Evolutionary conservation across 2,113 vertebrate genomes (phyloP), one percentile per base, ranked within the genome.

Genomic region (Sapayoa aenigma): DNA sequence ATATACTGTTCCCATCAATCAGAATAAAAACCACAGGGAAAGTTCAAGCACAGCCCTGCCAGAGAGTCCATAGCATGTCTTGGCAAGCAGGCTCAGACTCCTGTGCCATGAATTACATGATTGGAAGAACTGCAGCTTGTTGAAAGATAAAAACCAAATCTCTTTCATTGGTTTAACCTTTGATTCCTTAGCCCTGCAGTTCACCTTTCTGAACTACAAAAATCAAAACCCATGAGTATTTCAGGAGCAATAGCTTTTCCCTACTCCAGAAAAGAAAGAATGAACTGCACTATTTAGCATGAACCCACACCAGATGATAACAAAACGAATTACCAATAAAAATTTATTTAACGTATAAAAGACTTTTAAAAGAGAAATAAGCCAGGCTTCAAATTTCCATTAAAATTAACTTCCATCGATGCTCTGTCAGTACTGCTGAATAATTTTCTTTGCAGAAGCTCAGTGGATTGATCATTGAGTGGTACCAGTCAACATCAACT

Each of bases 301-400:
- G 39, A 89, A 82, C 72, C 46, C 71, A 60, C 9, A 91, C 33
- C 62, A 94, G 71, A 58, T n/a, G 25, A 89, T 79, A 83, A 95
- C 84, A 33, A 95, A 96, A 84, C 76, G 42, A 95, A 95, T 76
- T 93, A 88, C 81, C 63, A 81, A 75, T 92, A 93, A 95, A 94
- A 93, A 68, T 33, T 62, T 89, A 89, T 88, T 94, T 87, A 37
- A 84, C 81, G 56, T 77, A 85, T 60, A 95, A 93, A 90, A 74
- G n/a, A 75, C 60, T 92, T 89, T 94, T 85, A 67, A 89, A 84
- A 73, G 49, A 63, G 28, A 91, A 92, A 85, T 75, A 96, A 95
- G 42, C 47, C 25, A 90, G 44, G 63, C 35, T 94, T 85, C 68
- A 84, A 96, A 94, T 88, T 78, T 91, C 46, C 42, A 60, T 92